Base-by-base conservation (phyloP, 2,797 vertebrate species). In the Gymnothorax reevesii region DNA sequence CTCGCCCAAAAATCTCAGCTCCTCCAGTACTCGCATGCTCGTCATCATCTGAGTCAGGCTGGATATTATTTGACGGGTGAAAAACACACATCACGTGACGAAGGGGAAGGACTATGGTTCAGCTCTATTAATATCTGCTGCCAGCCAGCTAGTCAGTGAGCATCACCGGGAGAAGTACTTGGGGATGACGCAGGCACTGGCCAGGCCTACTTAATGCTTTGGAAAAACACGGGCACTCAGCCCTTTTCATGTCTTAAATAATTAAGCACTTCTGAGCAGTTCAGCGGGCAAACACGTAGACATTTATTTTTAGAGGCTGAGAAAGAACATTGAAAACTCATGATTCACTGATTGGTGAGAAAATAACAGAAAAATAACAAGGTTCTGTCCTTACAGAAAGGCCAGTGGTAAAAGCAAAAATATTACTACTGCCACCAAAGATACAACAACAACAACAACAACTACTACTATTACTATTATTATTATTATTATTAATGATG, bases 171-270 rank as follows among this genome's bases (percentile, higher is more conserved):
- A 93, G 93, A 93, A 83, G 86, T 88, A 91, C 89, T 90, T 85
- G 49, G 88, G 13, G 9, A 91, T 93, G 94, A 94, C 91, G 91
- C 92, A 91, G 89, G 84, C 60, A 87, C 89, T 85, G 33, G 3
- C 4, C 55, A 90, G 55, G 55, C 84, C 83, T 55, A 86, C 87
- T 87, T 88, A 87, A 84, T 89, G 86, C 79, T 57, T 79, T 80
- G 84, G 88, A 87, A 87, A 88, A 88, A 87, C 77, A 83, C 82
- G 84, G 85, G 91, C 84, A 89, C 88, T 93, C 88, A 92, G 90
- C 90, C 90, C 88, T 94, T 94, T 94, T 92, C 93, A 93, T 90
- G 88, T 92, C 90, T 88, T 96, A 91, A 95, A 95, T 96, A 94
- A 95, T 95, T 93, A 94, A 95, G 90, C 88, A 89, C 86, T 80